These are phyloP conservation scores for Steinernema khuongi DNA, from an alignment of 1,140 invertebrate genomes.

Conservation along the genomic window DNA sequence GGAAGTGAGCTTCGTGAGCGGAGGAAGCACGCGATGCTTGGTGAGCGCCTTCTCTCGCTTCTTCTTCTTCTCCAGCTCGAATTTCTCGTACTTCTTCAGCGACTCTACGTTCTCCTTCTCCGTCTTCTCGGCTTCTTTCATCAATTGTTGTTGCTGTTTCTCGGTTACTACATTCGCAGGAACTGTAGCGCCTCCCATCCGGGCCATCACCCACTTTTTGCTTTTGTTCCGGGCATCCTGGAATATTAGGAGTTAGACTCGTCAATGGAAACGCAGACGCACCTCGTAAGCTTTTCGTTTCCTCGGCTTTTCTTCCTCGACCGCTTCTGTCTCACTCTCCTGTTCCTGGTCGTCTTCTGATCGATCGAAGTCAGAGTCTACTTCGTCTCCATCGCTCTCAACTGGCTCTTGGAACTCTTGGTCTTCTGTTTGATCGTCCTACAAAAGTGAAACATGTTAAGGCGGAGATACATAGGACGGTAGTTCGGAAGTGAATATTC, in stretches of 20 bases:
- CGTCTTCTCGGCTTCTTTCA: background rate
- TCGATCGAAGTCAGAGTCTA: background rate
- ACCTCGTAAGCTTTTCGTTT: background rate
- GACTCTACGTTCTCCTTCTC: background rate
- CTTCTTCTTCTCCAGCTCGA: conserved; percentile 8
- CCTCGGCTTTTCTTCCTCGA: background rate
- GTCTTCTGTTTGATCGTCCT: background rate
- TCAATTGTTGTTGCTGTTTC: background rate
- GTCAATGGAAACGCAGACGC: background rate
- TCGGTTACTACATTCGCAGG: background rate
- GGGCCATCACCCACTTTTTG: background rate
- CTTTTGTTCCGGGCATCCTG: background rate
- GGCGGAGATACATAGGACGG: too few species aligned
- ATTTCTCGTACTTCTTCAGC: conserved; percentile 2
- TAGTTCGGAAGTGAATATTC: too few species aligned
- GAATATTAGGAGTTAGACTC: background rate
- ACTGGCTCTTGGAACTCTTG: background rate
- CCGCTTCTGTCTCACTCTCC: background rate
- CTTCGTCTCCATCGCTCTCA: background rate
- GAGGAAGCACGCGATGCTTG: conserved; percentile 6
- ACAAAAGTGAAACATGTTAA: too few species aligned
- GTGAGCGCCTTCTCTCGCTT: background rate
- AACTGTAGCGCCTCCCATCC: background rate
- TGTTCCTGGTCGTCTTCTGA: background rate
- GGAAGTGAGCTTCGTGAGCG: background rate